These are phyloP conservation scores for Hermetia illucens DNA, from an alignment of 1,140 invertebrate species.

Conservation along the genomic window DNA sequence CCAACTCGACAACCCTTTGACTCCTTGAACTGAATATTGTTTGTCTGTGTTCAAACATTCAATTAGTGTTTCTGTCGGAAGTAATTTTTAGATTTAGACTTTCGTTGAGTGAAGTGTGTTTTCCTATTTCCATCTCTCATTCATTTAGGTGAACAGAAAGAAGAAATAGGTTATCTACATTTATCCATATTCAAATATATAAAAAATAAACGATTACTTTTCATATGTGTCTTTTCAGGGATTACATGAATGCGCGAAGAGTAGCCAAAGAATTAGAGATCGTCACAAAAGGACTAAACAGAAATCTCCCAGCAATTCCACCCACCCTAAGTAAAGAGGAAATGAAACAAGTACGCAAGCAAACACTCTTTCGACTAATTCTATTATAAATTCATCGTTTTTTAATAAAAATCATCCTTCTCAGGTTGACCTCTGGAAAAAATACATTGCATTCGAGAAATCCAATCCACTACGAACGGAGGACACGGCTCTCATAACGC, in stretches of 20 bases:
- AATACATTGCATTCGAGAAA: slow-evolving; percentile 96
- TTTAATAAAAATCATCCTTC: slow-evolving; percentile 8
- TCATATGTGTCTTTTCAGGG: slow-evolving; percentile 32
- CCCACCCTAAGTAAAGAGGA: slow-evolving; percentile 85
- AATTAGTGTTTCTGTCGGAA: no score
- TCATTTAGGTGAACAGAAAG: no score
- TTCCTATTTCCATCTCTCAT: no score
- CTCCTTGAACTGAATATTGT: no score
- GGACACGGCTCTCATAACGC: slow-evolving; percentile 82
- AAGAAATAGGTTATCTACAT: no score
- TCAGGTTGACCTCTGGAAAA: slow-evolving; percentile 97
- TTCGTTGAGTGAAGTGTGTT: no score
- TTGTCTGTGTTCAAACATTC: no score
- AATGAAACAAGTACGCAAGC: slow-evolving; percentile 65
- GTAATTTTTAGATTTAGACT: no score
- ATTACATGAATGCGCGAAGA: slow-evolving; percentile 94
- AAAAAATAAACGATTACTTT: no score
- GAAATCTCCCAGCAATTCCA: slow-evolving; percentile 86
- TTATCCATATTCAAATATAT: no score
- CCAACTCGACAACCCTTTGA: no score
- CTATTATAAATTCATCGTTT: slow-evolving; percentile 6
- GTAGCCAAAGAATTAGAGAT: slow-evolving; percentile 96
- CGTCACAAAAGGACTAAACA: slow-evolving; percentile 85
- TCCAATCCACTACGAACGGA: slow-evolving; percentile 91
- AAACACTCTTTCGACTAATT: slow-evolving; percentile 4